Evolutionary conservation across 2,113 vertebrate genomes (phyloP).

Genomic region (Numenius arquata): DNA sequence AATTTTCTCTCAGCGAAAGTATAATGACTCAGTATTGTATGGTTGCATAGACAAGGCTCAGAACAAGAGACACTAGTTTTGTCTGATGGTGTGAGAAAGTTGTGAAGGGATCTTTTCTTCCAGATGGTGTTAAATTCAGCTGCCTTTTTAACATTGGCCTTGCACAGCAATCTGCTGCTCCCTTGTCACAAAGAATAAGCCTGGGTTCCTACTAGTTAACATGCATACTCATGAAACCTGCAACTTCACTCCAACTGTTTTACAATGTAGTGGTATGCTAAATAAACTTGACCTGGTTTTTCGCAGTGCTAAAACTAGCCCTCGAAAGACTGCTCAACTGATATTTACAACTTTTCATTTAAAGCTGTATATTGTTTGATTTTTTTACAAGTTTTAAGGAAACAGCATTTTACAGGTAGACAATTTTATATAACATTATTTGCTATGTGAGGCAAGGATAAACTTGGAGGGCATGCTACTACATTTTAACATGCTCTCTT

Average conservation of each 20-base stretch:
- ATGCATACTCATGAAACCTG: slow-evolving; percentile 77
- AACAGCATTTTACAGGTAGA: slow-evolving; percentile 60
- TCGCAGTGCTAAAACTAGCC: slow-evolving; percentile 54
- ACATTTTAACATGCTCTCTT: not conserved
- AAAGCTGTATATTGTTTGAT: slow-evolving; percentile 56
- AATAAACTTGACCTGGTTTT: slow-evolving; percentile 73
- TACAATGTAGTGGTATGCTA: slow-evolving; percentile 73
- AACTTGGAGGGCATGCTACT: not conserved
- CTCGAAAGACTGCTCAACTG: slow-evolving; percentile 53
- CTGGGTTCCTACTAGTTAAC: slow-evolving; percentile 79
- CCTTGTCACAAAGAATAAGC: slow-evolving; percentile 71
- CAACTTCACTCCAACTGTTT: slow-evolving; percentile 77
- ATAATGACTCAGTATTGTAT: slow-evolving; percentile 89
- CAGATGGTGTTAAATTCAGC: slow-evolving; percentile 90
- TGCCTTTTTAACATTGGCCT: slow-evolving; percentile 89
- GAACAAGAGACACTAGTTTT: slow-evolving; percentile 92
- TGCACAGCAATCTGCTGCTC: slow-evolving; percentile 83
- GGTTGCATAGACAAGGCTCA: slow-evolving; percentile 81
- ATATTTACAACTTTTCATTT: not conserved
- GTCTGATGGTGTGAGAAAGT: slow-evolving; percentile 93
- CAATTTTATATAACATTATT: not conserved
- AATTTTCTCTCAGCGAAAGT: slow-evolving; percentile 91
- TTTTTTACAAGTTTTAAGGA: slow-evolving; percentile 55
- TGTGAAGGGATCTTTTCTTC: slow-evolving; percentile 85
- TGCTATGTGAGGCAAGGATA: slow-evolving; percentile 9